Percentiles rank a stretch among this genome's conserved stretches.
phyloP scores from a whole-genome alignment of 2,797 vertebrate species.

The Hippoglossus hippoglossus region DNA sequence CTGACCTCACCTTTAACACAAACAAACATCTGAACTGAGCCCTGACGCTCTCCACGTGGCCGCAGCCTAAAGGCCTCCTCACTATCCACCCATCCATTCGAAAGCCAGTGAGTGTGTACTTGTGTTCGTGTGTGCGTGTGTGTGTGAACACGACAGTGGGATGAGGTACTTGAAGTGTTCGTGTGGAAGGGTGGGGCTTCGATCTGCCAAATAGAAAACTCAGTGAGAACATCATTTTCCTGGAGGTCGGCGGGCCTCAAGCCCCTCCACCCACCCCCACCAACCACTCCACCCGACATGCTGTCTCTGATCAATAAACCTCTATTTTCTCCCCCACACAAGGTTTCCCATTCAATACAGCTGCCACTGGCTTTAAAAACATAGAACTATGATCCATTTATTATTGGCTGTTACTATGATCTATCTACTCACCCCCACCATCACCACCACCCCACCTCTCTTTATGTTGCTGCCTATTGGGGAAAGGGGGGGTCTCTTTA shows the following conservation, averaged over 20 bases:
- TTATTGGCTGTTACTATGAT: slow-evolving; percentile 90
- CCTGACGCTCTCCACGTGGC: slow-evolving; percentile 28
- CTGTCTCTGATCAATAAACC: slow-evolving; percentile 86
- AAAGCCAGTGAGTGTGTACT: slow-evolving; percentile 22
- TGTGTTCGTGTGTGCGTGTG: slow-evolving; percentile 5
- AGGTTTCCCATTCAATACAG: slow-evolving; percentile 86
- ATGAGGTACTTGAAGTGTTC: slow-evolving; percentile 38
- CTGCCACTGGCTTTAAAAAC: slow-evolving; percentile 85
- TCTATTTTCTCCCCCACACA: slow-evolving; percentile 86
- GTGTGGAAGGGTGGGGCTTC: slow-evolving; percentile 30
- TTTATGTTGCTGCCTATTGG: slow-evolving; percentile 81
- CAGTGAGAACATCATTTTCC: slow-evolving; percentile 81
- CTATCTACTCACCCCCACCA: slow-evolving; percentile 72
- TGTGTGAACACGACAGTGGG: slow-evolving; percentile 9
- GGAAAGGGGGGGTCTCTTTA: slow-evolving; percentile 73
- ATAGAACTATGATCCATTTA: slow-evolving; percentile 84
- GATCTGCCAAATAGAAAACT: slow-evolving; percentile 77
- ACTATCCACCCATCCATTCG: slow-evolving; percentile 61
- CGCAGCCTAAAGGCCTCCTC: slow-evolving; percentile 41
- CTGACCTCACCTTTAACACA: slow-evolving; percentile 67
- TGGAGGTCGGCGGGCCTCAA: slow-evolving; percentile 78
- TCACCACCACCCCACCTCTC: slow-evolving; percentile 63
- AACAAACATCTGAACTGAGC: slow-evolving; percentile 62
- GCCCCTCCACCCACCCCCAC: slow-evolving; percentile 14
- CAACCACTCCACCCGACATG: slow-evolving; percentile 65